Conservation (phyloP, 2,797 vertebrate genomes). For the Delichon dasypus region DNA sequence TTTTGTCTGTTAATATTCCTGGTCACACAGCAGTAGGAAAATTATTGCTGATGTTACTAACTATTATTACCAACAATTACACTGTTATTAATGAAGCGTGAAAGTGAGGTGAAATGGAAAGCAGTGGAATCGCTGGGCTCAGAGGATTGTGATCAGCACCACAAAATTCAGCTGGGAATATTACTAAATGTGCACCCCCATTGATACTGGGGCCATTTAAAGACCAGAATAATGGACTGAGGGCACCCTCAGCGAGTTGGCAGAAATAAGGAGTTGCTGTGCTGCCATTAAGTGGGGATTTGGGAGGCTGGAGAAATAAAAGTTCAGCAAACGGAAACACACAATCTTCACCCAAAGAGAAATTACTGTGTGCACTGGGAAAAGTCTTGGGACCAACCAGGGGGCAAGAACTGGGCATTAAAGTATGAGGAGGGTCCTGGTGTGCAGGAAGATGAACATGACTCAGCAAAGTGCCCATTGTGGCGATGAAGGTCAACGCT, state of each 20-base stretch:
- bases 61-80: background rate
- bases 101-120: background rate
- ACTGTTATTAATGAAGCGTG: background rate
- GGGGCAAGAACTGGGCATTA: background rate
- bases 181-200: background rate
- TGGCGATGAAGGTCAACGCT: background rate
- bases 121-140: background rate
- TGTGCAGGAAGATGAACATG: background rate
- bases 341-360: background rate
- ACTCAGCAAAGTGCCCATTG: background rate
- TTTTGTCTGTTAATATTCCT: background rate
- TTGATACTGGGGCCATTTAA: background rate
- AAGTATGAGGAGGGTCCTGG: background rate
- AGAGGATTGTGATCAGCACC: background rate
- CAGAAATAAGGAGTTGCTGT: background rate
- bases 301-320: background rate
- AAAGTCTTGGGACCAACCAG: background rate
- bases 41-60: background rate
- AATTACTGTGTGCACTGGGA: background rate
- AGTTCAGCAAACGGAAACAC: background rate
- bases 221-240: background rate
- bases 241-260: no score
- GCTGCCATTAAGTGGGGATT: background rate
- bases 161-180: background rate
- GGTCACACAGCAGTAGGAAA: background rate